These are phyloP conservation scores for Brachystomella parvula DNA, from an alignment of 1,140 invertebrate genomes.

Conservation along the genomic window DNA sequence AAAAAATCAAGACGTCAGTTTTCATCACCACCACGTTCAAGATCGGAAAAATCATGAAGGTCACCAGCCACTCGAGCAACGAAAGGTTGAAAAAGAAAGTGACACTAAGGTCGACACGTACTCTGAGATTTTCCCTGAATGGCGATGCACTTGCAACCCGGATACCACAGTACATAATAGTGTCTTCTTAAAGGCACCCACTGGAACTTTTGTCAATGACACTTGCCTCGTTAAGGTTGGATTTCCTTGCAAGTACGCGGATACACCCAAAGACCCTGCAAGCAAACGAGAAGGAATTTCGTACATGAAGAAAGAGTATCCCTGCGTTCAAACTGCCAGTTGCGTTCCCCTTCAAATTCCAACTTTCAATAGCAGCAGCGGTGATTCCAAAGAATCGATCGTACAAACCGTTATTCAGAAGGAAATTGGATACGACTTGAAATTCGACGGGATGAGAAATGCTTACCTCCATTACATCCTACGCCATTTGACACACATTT, in stretches of 20 bases:
- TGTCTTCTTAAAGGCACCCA: not conserved
- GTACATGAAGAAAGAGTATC: too few species aligned
- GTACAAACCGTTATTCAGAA: not conserved
- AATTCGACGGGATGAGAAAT: not conserved
- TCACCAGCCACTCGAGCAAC: not conserved
- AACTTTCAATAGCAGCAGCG: not conserved
- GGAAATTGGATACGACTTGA: not conserved
- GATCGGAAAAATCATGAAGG: not conserved
- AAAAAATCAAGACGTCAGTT: not conserved
- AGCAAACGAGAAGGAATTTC: too few species aligned
- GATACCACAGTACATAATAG: not conserved
- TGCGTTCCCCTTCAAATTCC: not conserved
- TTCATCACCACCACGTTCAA: not conserved
- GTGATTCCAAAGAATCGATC: not conserved
- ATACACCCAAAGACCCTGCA: not conserved
- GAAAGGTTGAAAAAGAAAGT: not conserved
- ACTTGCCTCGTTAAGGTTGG: not conserved
- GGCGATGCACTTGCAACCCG: conserved; percentile 1
- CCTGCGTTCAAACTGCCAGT: not conserved
- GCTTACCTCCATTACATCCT: not conserved
- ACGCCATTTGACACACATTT: not conserved
- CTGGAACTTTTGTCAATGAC: not conserved
- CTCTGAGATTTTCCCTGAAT: not conserved
- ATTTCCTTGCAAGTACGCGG: not conserved
- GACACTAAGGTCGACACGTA: not conserved